A percentile compares a stretch with the other conserved stretches of the same genome.
Evolutionary conservation across 2,797 vertebrate genomes (phyloP).

Genomic region (Crypturellus tataupa): DNA sequence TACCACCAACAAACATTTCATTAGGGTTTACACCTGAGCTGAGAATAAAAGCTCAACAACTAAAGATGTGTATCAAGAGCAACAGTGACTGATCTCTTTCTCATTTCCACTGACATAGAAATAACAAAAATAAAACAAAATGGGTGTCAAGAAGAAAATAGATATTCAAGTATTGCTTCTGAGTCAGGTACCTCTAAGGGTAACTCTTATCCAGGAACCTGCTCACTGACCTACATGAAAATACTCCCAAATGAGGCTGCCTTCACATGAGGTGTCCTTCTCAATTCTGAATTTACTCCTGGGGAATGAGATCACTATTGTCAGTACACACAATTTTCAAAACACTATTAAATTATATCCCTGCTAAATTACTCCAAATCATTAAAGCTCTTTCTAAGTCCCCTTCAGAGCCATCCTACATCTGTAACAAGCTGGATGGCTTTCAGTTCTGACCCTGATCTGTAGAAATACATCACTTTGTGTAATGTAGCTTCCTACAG

Average conservation of each 20-base stretch:
- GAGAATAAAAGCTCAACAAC: not conserved
- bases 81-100: not conserved
- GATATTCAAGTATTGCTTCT: not conserved
- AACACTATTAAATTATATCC: conserved; percentile 27
- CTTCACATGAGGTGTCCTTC: not conserved
- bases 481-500: not conserved
- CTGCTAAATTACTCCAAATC: conserved; percentile 14
- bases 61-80: conserved; percentile 12
- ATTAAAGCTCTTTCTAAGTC: not conserved
- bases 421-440: not conserved
- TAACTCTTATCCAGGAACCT: not conserved
- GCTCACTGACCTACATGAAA: not conserved
- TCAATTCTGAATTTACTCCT: conserved; percentile 10
- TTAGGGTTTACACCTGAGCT: not conserved
- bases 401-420: not conserved
- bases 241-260: not conserved
- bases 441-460: not conserved
- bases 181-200: not conserved
- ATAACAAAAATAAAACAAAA: not conserved
- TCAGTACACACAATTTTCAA: conserved; percentile 30
- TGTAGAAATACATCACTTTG: not conserved
- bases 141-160: not conserved
- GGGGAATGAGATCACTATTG: not conserved
- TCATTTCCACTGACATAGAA: not conserved
- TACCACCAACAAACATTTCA: not conserved